These are phyloP conservation scores for Erythrocercus mccallii DNA, from an alignment of 2,113 vertebrate genomes.

Conservation along the genomic window DNA sequence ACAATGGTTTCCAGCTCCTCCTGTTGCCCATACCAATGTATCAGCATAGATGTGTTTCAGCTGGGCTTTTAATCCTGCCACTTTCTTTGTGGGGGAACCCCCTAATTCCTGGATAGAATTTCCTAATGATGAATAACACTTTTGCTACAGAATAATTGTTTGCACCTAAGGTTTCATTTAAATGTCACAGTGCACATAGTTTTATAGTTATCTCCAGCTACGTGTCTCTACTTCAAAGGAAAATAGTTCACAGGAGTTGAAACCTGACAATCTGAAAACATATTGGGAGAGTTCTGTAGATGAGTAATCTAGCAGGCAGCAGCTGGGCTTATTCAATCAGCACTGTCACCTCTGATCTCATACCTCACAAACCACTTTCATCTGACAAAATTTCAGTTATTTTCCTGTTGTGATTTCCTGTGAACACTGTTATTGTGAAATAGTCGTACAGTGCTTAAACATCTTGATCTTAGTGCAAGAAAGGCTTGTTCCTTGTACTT, in stretches of 20 bases:
- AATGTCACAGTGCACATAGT: background rate
- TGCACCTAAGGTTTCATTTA: background rate
- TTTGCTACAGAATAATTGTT: background rate
- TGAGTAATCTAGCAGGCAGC: constrained; percentile 11
- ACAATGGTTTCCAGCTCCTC: background rate
- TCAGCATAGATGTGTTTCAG: background rate
- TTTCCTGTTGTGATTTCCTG: background rate
- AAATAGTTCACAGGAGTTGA: background rate
- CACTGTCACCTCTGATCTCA: background rate
- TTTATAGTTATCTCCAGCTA: background rate
- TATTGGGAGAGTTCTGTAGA: background rate
- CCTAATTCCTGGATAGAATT: background rate
- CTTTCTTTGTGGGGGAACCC: background rate
- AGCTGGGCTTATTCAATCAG: background rate
- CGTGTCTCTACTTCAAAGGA: background rate
- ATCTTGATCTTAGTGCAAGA: background rate
- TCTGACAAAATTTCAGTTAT: background rate
- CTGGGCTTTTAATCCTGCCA: background rate
- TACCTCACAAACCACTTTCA: background rate
- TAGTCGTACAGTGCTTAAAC: background rate
- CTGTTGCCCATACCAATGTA: background rate
- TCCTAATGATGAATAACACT: background rate
- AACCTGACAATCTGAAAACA: background rate
- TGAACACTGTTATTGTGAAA: background rate
- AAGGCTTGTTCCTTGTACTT: background rate